Evolutionary conservation across 2,888 invertebrate species (phyloP).

Genomic region (Erebia ligea): DNA sequence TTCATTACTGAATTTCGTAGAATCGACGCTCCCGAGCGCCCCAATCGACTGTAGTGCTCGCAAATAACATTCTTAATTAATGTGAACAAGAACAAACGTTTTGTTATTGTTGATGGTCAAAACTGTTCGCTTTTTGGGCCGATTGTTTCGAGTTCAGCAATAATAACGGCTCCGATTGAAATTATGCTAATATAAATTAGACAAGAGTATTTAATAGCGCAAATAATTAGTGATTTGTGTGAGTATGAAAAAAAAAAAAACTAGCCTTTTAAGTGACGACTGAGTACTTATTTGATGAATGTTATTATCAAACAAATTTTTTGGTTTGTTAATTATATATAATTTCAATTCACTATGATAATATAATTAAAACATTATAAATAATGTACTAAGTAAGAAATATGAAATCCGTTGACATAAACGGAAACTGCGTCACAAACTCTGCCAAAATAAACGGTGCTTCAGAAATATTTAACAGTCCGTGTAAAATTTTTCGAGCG

Average conservation of each 20-base stretch:
- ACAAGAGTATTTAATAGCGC: no score
- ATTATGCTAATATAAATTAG: no score
- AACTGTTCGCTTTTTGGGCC: slow-evolving; percentile 55
- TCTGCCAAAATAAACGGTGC: slow-evolving; percentile 36
- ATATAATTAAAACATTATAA: no score
- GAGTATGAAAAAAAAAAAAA: no score
- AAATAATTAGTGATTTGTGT: no score
- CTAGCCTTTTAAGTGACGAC: no score
- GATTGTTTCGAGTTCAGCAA: background rate
- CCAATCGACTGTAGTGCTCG: slow-evolving; percentile 54
- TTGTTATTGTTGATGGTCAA: slow-evolving; percentile 62
- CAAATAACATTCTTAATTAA: slow-evolving; percentile 73
- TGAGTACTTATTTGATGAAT: no score
- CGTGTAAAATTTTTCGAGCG: slow-evolving; percentile 55
- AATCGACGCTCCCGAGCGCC: slow-evolving; percentile 52
- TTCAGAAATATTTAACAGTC: slow-evolving; percentile 53
- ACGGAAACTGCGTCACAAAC: slow-evolving; percentile 4
- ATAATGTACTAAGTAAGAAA: background rate
- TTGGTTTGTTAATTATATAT: no score
- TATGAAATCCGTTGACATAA: slow-evolving; percentile 8
- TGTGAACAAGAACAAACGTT: slow-evolving; percentile 67
- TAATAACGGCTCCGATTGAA: background rate
- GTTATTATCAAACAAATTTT: no score
- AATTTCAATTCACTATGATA: no score
- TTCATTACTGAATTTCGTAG: slow-evolving; percentile 76